phyloP scores from a whole-genome alignment of 2,888 invertebrate species.

The Agrypnus murinus region DNA sequence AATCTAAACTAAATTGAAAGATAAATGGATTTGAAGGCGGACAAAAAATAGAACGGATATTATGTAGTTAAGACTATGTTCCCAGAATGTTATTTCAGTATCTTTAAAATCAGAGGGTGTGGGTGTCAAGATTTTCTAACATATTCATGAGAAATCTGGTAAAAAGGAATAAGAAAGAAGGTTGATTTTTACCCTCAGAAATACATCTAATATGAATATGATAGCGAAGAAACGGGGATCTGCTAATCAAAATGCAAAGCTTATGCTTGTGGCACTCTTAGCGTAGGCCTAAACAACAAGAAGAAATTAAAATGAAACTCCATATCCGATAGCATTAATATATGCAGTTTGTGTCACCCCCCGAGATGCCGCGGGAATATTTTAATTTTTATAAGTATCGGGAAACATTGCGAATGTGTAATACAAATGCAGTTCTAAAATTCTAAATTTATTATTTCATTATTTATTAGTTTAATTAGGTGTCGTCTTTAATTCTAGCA shows the following conservation, averaged over 20 bases:
- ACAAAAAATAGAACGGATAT: too few relatives aligned
- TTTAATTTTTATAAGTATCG: slow-evolving; percentile 51
- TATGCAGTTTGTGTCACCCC: slow-evolving; percentile 52
- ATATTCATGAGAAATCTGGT: slow-evolving; percentile 52
- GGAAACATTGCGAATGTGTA: slow-evolving; percentile 38
- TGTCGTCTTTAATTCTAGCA: slow-evolving; percentile 19
- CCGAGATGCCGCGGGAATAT: slow-evolving; percentile 50
- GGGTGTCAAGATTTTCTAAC: slow-evolving; percentile 41
- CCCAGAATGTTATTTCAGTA: neutral
- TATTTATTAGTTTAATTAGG: slow-evolving; percentile 7
- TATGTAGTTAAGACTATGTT: too few relatives aligned
- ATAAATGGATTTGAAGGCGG: too few relatives aligned
- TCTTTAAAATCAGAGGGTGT: slow-evolving; percentile 26
- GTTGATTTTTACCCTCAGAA: slow-evolving; percentile 70
- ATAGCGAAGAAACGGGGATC: slow-evolving; percentile 67
- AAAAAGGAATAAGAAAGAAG: slow-evolving; percentile 60
- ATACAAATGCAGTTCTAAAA: slow-evolving; percentile 1
- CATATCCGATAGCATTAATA: slow-evolving; percentile 54
- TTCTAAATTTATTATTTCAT: neutral
- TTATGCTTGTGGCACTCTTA: slow-evolving; percentile 63
- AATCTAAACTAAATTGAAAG: too few relatives aligned
- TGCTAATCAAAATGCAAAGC: slow-evolving; percentile 71
- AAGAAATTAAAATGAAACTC: slow-evolving; percentile 61
- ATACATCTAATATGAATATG: slow-evolving; percentile 69
- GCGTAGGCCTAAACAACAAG: slow-evolving; percentile 66